phyloP scores from a whole-genome alignment of 2,113 vertebrate species.

The Isichthys henryi region DNA sequence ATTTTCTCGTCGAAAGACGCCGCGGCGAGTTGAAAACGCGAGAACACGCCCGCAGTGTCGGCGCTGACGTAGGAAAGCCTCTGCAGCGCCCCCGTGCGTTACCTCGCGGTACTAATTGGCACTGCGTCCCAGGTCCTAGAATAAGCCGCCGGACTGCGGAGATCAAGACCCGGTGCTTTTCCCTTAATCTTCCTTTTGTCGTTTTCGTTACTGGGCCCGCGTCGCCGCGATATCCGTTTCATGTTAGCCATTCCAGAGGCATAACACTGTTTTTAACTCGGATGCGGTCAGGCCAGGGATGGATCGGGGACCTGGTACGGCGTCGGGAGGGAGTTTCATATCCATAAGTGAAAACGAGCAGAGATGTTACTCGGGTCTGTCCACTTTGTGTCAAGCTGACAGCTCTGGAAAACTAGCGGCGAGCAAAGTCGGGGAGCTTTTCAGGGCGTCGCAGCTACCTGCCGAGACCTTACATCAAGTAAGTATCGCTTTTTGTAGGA shows the following conservation, averaged over 20 bases:
- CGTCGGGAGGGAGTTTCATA: conserved; percentile 51
- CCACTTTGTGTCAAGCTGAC: conserved; percentile 61
- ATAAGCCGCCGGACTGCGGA: conserved; percentile 3
- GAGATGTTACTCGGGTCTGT: conserved; percentile 72
- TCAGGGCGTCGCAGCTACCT: conserved; percentile 74
- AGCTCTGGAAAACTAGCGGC: conserved; percentile 55
- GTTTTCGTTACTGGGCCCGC: background rate
- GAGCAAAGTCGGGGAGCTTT: conserved; percentile 70
- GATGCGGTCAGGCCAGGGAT: conserved; percentile 37
- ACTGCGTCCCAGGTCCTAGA: background rate
- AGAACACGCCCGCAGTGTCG: background rate
- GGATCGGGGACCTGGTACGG: conserved; percentile 53
- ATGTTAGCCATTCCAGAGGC: conserved; percentile 8
- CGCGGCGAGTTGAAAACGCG: background rate
- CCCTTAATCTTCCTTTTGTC: background rate
- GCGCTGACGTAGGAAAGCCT: background rate
- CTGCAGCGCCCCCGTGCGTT: conserved; percentile 20
- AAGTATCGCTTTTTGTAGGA: conserved; percentile 28
- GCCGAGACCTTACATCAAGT: conserved; percentile 73
- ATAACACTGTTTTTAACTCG: background rate
- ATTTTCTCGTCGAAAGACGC: background rate
- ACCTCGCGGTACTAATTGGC: background rate
- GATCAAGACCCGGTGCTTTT: background rate
- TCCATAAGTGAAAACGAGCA: conserved; percentile 69
- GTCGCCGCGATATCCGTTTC: background rate